phyloP scores from a whole-genome alignment of 1,140 invertebrate genomes.

The Scaptomyza hsui region DNA sequence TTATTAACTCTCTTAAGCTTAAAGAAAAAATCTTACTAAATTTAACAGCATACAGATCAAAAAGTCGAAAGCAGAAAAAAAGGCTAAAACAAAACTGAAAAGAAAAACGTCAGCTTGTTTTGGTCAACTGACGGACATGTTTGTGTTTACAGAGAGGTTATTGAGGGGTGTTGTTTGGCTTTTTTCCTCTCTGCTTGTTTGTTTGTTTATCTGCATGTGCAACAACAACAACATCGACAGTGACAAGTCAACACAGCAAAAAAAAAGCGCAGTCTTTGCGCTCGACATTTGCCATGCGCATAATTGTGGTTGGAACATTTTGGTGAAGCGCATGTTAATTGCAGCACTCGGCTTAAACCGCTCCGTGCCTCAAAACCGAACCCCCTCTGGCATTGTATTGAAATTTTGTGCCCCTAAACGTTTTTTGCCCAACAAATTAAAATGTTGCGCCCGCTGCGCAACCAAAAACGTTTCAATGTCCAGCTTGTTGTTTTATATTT shows the following conservation, averaged over 20 bases:
- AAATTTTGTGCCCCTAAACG: slow-evolving; percentile 38
- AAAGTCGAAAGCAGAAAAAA: slow-evolving; percentile 25
- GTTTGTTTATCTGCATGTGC: slow-evolving; percentile 48
- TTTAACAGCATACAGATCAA: slow-evolving; percentile 11
- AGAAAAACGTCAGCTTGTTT: slow-evolving; percentile 34
- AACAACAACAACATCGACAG: slow-evolving; percentile 21
- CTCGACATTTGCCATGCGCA: slow-evolving; percentile 55
- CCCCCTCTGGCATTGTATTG: slow-evolving; percentile 5
- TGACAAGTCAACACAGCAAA: slow-evolving; percentile 40
- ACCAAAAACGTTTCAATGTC: slow-evolving; percentile 5
- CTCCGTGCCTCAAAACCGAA: background rate
- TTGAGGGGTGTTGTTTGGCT: slow-evolving; percentile 2
- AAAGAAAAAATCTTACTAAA: slow-evolving; percentile 48
- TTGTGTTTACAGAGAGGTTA: slow-evolving; percentile 48
- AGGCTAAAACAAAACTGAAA: background rate
- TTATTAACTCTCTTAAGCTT: slow-evolving; percentile 53
- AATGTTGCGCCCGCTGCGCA: slow-evolving; percentile 35
- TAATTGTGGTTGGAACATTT: slow-evolving; percentile 53
- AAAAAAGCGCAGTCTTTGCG: slow-evolving; percentile 47
- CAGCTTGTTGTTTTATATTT: slow-evolving; percentile 7
- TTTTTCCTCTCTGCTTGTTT: slow-evolving; percentile 4
- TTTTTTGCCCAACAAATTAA: slow-evolving; percentile 47
- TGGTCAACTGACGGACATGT: slow-evolving; percentile 36
- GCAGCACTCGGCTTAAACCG: slow-evolving; percentile 5
- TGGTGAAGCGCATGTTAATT: slow-evolving; percentile 47